phyloP scores from a whole-genome alignment of 2,113 vertebrate species.

The Uria aalge region DNA sequence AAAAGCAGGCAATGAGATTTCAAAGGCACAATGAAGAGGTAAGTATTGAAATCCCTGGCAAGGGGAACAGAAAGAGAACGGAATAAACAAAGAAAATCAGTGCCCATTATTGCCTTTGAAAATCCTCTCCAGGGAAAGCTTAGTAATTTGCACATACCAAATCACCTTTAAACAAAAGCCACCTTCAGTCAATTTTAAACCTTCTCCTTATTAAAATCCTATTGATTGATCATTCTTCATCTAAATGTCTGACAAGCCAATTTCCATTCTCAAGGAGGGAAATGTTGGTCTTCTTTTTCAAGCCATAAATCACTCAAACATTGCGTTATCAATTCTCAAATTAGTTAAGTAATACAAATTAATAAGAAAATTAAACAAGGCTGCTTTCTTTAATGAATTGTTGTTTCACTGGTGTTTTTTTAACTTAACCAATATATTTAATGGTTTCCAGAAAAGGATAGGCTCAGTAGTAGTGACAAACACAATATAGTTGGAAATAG shows the following conservation, averaged over 20 bases:
- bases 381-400: background rate
- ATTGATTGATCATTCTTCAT: conserved; percentile 67
- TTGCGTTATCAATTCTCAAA: conserved; percentile 26
- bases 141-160: conserved; percentile 58
- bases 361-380: conserved; percentile 37
- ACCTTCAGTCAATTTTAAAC: conserved; percentile 61
- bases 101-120: conserved; percentile 46
- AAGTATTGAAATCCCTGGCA: background rate
- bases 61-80: background rate
- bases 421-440: background rate
- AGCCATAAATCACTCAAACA: conserved; percentile 51
- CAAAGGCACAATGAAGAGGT: background rate
- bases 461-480: background rate
- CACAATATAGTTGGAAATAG: background rate
- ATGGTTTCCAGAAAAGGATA: background rate
- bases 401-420: background rate
- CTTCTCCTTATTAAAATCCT: conserved; percentile 59
- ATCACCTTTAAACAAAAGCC: conserved; percentile 63
- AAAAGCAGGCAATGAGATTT: background rate
- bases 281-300: background rate
- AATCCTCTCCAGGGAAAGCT: conserved; percentile 42
- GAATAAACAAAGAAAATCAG: conserved; percentile 58
- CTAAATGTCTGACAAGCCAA: conserved; percentile 55
- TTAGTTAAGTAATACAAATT: conserved; percentile 43
- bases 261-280: conserved; percentile 54